phyloP scores from a whole-genome alignment of 2,113 vertebrate genomes.

The Grallaria varia region DNA sequence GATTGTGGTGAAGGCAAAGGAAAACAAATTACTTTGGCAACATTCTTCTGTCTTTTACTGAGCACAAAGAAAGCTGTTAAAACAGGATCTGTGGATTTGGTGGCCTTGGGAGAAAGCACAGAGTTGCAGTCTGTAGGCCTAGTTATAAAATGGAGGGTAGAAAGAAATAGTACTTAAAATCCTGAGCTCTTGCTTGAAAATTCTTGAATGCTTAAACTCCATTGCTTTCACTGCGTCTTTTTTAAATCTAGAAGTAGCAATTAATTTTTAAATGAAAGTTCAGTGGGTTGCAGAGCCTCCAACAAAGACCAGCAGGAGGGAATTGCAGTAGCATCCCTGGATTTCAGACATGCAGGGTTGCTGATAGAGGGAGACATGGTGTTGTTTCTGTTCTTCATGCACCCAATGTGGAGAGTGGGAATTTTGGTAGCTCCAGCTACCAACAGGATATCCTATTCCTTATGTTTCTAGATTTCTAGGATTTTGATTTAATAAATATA shows the following conservation, averaged over 20 bases:
- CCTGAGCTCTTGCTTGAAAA: not conserved
- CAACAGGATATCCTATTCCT: not conserved
- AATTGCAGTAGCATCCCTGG: no score
- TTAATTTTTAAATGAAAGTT: not conserved
- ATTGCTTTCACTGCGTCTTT: not conserved
- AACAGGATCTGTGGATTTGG: not conserved
- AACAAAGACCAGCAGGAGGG: not conserved
- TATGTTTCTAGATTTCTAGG: not conserved
- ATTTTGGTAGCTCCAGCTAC: not conserved
- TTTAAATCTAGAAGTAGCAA: not conserved
- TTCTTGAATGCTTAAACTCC: not conserved
- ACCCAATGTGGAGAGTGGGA: not conserved
- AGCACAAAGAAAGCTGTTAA: not conserved
- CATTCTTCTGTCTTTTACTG: not conserved
- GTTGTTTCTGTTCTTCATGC: not conserved
- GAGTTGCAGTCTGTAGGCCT: not conserved
- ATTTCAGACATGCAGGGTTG: accelerated
- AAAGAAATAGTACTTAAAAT: not conserved
- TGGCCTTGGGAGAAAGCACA: not conserved
- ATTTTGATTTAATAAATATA: slow-evolving; percentile 41
- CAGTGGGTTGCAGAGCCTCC: not conserved
- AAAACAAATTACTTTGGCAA: not conserved
- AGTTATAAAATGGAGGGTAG: not conserved
- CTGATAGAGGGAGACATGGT: not conserved
- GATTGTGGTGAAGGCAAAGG: not conserved